Percentiles rank a stretch among this genome's conserved stretches.
These are phyloP conservation scores for Phallusia fumigata DNA, from an alignment of 23 tunicate genomes.

Conservation along the genomic window DNA sequence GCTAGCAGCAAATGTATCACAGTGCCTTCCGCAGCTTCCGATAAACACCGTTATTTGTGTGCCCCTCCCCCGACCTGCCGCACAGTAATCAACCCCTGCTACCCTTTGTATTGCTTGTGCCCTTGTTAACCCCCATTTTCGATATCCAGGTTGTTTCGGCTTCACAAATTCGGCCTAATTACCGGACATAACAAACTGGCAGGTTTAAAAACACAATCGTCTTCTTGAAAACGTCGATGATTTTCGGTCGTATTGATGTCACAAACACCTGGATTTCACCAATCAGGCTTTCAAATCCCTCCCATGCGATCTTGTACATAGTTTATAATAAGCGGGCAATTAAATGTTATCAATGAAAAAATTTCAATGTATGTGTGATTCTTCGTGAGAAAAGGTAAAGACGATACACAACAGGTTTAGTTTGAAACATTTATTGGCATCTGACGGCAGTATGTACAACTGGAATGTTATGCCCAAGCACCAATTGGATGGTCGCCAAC, in stretches of 20 bases:
- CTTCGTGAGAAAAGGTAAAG: too few relatives aligned
- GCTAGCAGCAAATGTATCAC: constrained; percentile 9
- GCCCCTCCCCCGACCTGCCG: not conserved
- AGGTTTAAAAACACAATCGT: too few relatives aligned
- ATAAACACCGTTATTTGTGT: not conserved
- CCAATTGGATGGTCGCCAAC: too few relatives aligned
- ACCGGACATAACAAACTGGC: too few relatives aligned
- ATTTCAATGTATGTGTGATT: not conserved
- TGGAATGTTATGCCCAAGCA: too few relatives aligned
- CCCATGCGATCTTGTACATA: constrained; percentile 1
- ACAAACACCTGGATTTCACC: too few relatives aligned
- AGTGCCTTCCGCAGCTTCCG: constrained; percentile 8
- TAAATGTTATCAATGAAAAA: not conserved
- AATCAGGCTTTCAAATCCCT: not conserved
- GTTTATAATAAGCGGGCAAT: constrained; percentile 14
- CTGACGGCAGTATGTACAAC: too few relatives aligned
- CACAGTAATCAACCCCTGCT: not conserved
- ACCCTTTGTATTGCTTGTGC: not conserved
- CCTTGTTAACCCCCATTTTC: not conserved
- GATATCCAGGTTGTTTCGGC: not conserved
- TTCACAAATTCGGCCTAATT: too few relatives aligned
- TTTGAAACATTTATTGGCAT: too few relatives aligned
- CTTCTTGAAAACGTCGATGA: too few relatives aligned
- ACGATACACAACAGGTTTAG: too few relatives aligned
- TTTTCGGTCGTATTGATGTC: too few relatives aligned